Percentiles rank a stretch among this genome's conserved stretches.
These are phyloP conservation scores for Cyprinodon diabolis DNA, from an alignment of 2,797 vertebrate genomes.

Conservation along the genomic window DNA sequence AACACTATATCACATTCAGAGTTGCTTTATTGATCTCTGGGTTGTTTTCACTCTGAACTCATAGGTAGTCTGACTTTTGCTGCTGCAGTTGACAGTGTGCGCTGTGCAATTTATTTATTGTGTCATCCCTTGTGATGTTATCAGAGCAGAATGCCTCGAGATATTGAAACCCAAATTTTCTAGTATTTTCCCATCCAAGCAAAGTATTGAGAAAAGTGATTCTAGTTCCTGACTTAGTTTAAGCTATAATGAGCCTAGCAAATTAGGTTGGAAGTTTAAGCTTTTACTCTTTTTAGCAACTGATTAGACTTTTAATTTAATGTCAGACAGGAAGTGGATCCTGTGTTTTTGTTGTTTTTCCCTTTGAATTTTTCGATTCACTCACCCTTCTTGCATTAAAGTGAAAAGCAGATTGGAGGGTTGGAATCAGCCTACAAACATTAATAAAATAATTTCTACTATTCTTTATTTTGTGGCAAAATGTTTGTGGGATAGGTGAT, in stretches of 20 bases:
- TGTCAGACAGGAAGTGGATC: not conserved
- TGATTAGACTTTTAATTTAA: not conserved
- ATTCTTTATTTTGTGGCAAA: not conserved
- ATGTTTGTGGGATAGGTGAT: not conserved
- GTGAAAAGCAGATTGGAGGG: not conserved
- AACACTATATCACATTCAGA: not conserved
- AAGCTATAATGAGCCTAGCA: too few species aligned
- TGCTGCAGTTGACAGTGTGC: not conserved
- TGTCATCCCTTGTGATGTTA: not conserved
- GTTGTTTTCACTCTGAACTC: constrained; percentile 2
- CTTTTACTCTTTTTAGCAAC: too few species aligned
- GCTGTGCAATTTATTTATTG: not conserved
- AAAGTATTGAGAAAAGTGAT: not conserved
- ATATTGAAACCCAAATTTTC: not conserved
- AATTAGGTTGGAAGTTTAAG: too few species aligned
- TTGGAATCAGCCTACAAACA: not conserved
- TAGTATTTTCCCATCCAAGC: not conserved
- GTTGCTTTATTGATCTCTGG: not conserved
- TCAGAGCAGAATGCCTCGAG: not conserved
- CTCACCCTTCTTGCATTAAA: not conserved
- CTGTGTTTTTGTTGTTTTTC: not conserved
- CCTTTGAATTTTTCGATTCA: not conserved
- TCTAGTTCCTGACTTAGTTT: not conserved
- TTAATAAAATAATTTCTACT: too few species aligned
- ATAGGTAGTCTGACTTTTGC: not conserved